Evolutionary conservation across 2,888 invertebrate species (phyloP), one percentile per base, ranked within the genome.

Genomic region (Hyposoter dolosus): DNA sequence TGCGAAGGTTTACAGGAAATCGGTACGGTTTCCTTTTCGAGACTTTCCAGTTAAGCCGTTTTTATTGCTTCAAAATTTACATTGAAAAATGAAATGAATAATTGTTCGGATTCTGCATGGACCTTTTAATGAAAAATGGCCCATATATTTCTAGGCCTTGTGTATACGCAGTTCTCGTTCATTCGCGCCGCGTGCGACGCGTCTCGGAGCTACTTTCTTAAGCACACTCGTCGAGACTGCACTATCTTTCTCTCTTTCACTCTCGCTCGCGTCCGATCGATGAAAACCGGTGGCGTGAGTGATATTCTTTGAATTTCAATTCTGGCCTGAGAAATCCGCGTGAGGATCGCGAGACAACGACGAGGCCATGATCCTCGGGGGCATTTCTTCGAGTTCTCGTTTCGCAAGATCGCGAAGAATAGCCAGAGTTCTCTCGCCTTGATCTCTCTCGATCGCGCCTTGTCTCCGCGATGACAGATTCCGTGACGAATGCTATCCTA

Each of bases 301-400:
- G 83, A 83, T 82, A 79, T 87, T 83, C 85, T 84, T 87, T 88
- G 88, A 87, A 88, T 88, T 88, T 88, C 85, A 88, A 88, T 87
- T 87, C 83, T 77, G 78, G 56, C 75, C 65, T 66, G 69, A 84
- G 80, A 76, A 83, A 82, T 82, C 77, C 28, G 53, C 45, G 76
- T 69, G 79, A 15, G 71, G 65, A 74, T 71, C 65, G 50, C 66
- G 71, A 75, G 77, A 77, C 63, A 63, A 63, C 72, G 60, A 71
- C 77, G 75, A 83, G 83, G 77, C 77, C 83, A 65, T 47, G 71
- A 47, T 76, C 74, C 80, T 83, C 74, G 50, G 66, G 68, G 60
- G 80, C 80, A 68, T 76, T 66, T 72, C 63, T 74, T 35, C 47
- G 69, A 75, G 56, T 40, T 72, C 75, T 78, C 82, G 78, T 79